A percentile compares a stretch with the other conserved stretches of the same genome.
phyloP scores from a whole-genome alignment of 2,113 vertebrate species.

The Balaenoptera acutorostrata region DNA sequence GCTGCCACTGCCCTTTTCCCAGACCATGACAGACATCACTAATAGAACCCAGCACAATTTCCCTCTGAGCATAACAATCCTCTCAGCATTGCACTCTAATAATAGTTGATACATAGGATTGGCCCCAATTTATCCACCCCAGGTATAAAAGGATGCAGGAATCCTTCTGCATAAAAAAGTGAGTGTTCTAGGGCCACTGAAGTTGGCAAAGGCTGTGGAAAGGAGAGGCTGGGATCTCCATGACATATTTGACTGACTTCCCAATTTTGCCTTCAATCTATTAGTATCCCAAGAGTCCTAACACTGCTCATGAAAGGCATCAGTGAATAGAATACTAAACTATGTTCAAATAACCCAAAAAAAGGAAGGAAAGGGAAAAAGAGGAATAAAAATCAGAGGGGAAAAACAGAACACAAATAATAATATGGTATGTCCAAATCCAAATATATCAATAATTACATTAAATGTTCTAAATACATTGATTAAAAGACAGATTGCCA shows the following conservation, averaged over 20 bases:
- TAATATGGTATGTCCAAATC: background rate
- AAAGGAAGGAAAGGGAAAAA: background rate
- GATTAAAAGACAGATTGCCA: background rate
- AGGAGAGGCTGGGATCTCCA: background rate
- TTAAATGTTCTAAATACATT: background rate
- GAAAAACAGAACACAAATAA: background rate
- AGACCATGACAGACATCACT: background rate
- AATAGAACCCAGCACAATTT: background rate
- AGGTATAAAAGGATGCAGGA: background rate
- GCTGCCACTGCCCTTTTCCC: background rate
- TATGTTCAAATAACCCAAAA: constrained; percentile 12
- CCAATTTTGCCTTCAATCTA: background rate
- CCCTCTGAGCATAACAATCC: background rate
- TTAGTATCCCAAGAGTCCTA: background rate
- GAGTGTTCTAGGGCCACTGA: background rate
- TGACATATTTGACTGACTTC: background rate
- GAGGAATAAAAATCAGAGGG: background rate
- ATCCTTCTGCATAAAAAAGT: background rate
- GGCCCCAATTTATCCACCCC: background rate
- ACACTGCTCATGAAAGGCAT: background rate
- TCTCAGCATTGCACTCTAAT: background rate
- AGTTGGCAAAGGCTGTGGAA: background rate
- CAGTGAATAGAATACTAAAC: background rate
- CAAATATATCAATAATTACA: background rate
- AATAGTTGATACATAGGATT: background rate